These are phyloP conservation scores for Hyppa rectilinea DNA, from an alignment of 2,888 invertebrate species.

Conservation along the genomic window DNA sequence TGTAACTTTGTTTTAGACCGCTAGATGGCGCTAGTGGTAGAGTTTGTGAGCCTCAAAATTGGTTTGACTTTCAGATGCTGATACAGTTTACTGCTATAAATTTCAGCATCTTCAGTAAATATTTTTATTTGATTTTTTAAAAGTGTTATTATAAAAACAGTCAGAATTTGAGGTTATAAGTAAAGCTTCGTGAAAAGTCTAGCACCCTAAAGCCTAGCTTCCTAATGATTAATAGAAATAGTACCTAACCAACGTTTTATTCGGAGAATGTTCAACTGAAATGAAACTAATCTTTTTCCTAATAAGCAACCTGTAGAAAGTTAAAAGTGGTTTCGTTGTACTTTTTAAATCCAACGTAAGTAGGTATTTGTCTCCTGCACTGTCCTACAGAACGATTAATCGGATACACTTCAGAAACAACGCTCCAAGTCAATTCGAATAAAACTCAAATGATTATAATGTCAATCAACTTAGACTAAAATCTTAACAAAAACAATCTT, in stretches of 20 bases:
- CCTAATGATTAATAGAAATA: no score
- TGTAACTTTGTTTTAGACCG: constrained; percentile 12
- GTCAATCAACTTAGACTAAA: constrained; percentile 55
- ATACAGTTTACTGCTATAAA: neutral
- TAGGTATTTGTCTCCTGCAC: neutral
- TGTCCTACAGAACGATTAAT: neutral
- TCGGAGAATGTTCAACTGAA: neutral
- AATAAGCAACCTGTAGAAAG: neutral
- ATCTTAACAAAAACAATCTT: constrained; percentile 43
- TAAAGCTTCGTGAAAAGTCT: neutral
- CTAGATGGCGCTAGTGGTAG: constrained; percentile 52
- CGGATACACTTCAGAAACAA: neutral
- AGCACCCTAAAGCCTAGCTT: neutral
- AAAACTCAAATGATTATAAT: constrained; percentile 30
- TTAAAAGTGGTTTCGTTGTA: no score
- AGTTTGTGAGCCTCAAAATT: neutral
- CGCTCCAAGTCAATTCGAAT: neutral
- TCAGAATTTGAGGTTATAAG: no score
- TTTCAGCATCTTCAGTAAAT: neutral
- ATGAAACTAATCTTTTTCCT: neutral
- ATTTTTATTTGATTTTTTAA: no score
- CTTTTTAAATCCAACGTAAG: neutral
- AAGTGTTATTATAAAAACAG: no score
- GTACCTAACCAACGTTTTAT: neutral
- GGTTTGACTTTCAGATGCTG: neutral